Conservation (phyloP, 1,140 invertebrate genomes). For the Pachyrhynchus sulphureomaculatus region DNA sequence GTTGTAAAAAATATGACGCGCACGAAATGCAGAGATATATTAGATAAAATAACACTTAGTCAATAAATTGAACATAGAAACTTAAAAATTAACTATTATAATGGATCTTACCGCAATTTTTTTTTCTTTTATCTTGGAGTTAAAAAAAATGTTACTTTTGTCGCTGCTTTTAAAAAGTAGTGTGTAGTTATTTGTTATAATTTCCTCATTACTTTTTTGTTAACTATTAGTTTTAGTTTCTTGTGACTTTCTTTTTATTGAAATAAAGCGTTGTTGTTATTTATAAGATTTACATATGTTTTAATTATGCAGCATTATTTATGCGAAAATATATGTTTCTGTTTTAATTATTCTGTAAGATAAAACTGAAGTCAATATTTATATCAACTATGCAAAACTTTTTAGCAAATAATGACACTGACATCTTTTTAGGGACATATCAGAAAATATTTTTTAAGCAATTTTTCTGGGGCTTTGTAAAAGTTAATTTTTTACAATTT, state of each 20-base stretch:
- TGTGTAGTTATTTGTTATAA: background rate
- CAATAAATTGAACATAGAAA: too few species aligned
- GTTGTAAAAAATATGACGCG: too few species aligned
- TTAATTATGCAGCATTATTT: background rate
- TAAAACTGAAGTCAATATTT: conserved; percentile 31
- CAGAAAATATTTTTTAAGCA: conserved; percentile 30
- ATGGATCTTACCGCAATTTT: too few species aligned
- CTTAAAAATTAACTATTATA: too few species aligned
- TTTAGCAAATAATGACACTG: conserved; percentile 28
- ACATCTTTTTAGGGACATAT: conserved; percentile 35
- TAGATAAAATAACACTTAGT: too few species aligned
- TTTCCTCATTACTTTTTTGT: conserved; percentile 12
- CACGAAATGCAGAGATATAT: too few species aligned
- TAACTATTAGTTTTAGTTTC: conserved; percentile 1
- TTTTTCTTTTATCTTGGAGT: too few species aligned
- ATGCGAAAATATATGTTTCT: background rate
- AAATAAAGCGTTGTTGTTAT: background rate
- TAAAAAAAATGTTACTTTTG: too few species aligned
- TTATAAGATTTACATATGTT: background rate
- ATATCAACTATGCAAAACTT: conserved; percentile 26
- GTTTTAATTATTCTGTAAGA: background rate
- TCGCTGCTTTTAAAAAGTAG: too few species aligned
- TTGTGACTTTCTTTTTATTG: background rate
- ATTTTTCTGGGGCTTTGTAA: conserved; percentile 23
- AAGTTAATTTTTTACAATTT: background rate